Evolutionary conservation across 2,113 vertebrate species (phyloP).

Genomic region (Pluvianellus socialis): DNA sequence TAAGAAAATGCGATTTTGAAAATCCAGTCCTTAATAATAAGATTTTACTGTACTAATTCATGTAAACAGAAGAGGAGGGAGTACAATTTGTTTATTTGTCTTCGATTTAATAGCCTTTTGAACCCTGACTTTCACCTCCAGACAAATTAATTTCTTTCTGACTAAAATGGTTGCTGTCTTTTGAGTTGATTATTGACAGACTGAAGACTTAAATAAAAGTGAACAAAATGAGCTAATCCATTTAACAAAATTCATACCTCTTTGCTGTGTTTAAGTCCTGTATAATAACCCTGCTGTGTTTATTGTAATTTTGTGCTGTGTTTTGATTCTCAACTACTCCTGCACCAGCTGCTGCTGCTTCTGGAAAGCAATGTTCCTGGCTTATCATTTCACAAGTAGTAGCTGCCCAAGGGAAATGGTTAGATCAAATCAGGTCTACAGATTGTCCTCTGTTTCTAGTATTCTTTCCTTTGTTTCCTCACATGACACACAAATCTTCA

Average conservation of each 20-base stretch:
- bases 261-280: neutral
- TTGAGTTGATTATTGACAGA: neutral
- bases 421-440: neutral
- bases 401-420: neutral
- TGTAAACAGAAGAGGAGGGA: neutral
- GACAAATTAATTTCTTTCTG: neutral
- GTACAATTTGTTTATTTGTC: neutral
- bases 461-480: neutral
- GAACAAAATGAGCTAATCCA: neutral
- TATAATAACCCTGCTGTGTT: neutral
- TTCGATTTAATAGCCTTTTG: neutral
- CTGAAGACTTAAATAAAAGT: neutral
- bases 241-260: neutral
- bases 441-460: neutral
- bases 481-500: neutral
- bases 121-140: neutral
- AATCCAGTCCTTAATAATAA: neutral
- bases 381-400: neutral
- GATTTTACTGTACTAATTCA: neutral
- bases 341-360: neutral
- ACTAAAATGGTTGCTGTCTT: neutral
- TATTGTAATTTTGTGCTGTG: neutral
- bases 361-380: neutral
- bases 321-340: neutral
- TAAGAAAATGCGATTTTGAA: neutral